These are phyloP conservation scores for Drosophila nasuta DNA, from an alignment of 1,140 invertebrate genomes.

Conservation along the genomic window DNA sequence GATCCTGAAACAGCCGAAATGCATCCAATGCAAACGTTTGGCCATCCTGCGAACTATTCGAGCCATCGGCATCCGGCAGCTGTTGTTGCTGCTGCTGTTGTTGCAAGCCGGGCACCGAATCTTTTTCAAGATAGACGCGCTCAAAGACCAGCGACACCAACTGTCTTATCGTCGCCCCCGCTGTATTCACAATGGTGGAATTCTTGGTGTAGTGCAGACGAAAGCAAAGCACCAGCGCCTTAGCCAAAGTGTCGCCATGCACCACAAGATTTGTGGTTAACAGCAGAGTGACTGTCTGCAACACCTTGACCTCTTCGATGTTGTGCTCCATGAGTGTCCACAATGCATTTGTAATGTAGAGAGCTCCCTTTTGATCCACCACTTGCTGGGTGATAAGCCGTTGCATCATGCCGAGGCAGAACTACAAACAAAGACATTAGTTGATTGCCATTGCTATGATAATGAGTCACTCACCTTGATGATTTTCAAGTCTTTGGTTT, in stretches of 20 bases:
- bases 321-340: constrained; percentile 97
- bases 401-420: constrained; percentile 96
- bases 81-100: constrained; percentile 52
- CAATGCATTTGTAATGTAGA: constrained; percentile 96
- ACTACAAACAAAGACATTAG: constrained; percentile 85
- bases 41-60: constrained; percentile 86
- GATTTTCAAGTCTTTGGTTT: constrained; percentile 98
- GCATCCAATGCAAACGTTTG: constrained; percentile 97
- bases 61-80: constrained; percentile 22
- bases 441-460: not conserved
- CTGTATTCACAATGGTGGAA: constrained; percentile 98
- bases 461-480: constrained; percentile 89
- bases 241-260: constrained; percentile 96
- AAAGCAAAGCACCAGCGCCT: constrained; percentile 98
- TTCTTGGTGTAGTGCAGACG: constrained; percentile 94
- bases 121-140: constrained; percentile 91
- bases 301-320: constrained; percentile 97
- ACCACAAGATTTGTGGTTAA: constrained; percentile 97
- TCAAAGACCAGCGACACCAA: constrained; percentile 99
- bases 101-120: constrained; percentile 65
- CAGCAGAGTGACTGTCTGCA: constrained; percentile 97
- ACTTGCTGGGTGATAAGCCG: constrained; percentile 92
- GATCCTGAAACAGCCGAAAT: constrained; percentile 98
- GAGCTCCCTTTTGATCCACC: constrained; percentile 94
- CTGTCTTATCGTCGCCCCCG: constrained; percentile 98